Base-by-base conservation (phyloP, 2,113 vertebrate species). In the Triplophysa siluroides region DNA sequence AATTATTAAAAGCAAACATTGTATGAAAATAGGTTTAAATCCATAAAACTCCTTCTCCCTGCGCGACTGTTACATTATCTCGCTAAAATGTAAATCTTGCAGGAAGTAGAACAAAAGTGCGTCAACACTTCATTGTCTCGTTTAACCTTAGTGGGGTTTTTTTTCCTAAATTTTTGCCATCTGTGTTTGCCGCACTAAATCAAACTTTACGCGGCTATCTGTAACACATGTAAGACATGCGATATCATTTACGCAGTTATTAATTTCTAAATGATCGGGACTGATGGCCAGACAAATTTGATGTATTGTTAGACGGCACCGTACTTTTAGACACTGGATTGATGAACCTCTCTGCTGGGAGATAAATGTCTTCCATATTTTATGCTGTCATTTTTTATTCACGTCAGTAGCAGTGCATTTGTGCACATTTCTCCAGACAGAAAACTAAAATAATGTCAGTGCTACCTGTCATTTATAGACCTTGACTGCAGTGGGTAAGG, bases 1-100 rank as follows among this genome's bases (percentile, higher is more conserved):
- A 94, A 93, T 92, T 94, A 92, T 95, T 94, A 93, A 94, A 93
- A 91, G 89, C 87, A 94, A 93, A 94, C 92, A 94, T 92, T 92
- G 85, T 89, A 90, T 86, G 88, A 92, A 62, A 94, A 93, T 91
- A 93, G 84, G 76, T 89, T 91, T 83, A 88, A 87, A 93, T 94
- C 89, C 87, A 90, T 92, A 92, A 91, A 90, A 83, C 82, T 90
- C 91, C 89, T 21, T 58, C 6, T 58, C n/a, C 54, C 8, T 1
- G 16, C 19, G n/a, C n/a, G 7, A 56, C 54, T 58, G 54, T 58
- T 58, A 58, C 54, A 58, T 58, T 58, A 58, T 58, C n/a, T 21
- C 8, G n/a, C 82, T 86, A 79, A 38, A 38, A 87, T 91, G 92
- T 91, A 85, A 85, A 69, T 89, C 85, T 88, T 89, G 87, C 52